Conservation (phyloP, 2,888 invertebrate genomes). For the Perizoma affinitatum region DNA sequence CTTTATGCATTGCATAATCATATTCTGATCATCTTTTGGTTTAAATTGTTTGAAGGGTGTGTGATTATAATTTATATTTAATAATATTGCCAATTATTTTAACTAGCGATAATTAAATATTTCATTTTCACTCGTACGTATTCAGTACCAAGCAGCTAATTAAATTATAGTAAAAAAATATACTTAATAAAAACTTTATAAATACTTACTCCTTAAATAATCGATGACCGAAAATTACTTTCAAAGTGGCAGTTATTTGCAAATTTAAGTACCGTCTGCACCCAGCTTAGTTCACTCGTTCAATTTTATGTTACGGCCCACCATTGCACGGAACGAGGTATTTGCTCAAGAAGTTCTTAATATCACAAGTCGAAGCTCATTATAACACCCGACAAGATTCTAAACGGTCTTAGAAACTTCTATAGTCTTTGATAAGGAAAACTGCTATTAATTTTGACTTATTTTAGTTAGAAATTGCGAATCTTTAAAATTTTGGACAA, state of each 20-base stretch:
- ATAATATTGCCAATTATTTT: no score
- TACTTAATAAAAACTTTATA: no score
- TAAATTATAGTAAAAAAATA: no score
- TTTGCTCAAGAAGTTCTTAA: slow-evolving; percentile 26
- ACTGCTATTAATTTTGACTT: background rate
- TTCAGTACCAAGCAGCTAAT: no score
- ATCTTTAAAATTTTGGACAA: no score
- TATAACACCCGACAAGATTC: slow-evolving; percentile 2
- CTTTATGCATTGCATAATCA: no score
- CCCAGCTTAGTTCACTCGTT: slow-evolving; percentile 54
- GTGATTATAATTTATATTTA: no score
- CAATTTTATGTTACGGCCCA: slow-evolving; percentile 72
- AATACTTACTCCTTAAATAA: background rate
- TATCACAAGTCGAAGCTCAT: slow-evolving; percentile 15
- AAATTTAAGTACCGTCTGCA: slow-evolving; percentile 48
- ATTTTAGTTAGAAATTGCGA: background rate
- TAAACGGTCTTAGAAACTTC: slow-evolving; percentile 9
- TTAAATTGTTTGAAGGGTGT: no score
- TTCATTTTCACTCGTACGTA: no score
- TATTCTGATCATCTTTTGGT: no score
- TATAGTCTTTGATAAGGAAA: slow-evolving; percentile 12
- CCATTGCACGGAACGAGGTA: slow-evolving; percentile 48
- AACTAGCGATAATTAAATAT: no score
- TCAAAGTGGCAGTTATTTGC: slow-evolving; percentile 30
- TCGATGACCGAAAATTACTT: slow-evolving; percentile 25